phyloP scores from a whole-genome alignment of 2,888 invertebrate genomes.

The Agonopterix alstromeriana region DNA sequence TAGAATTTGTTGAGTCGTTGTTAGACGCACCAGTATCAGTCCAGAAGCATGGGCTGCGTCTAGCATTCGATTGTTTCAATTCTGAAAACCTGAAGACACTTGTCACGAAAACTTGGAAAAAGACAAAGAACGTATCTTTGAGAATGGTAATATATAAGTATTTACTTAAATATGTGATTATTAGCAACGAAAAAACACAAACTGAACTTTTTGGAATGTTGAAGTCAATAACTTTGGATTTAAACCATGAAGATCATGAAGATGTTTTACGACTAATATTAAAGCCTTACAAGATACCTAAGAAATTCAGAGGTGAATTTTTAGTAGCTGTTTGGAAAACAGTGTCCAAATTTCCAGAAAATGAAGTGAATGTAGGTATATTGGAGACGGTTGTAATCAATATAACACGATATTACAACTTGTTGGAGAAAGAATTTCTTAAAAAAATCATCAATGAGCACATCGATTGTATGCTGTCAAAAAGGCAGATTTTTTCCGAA shows the following conservation, averaged over 20 bases:
- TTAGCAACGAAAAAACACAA: conserved; percentile 15
- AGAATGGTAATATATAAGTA: conserved; percentile 27
- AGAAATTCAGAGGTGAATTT: conserved; percentile 20
- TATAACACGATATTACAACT: conserved; percentile 19
- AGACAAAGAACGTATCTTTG: conserved; percentile 33
- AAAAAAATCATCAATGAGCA: conserved; percentile 27
- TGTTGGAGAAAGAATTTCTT: conserved; percentile 23
- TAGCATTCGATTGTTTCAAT: conserved; percentile 30
- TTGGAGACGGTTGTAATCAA: conserved; percentile 19
- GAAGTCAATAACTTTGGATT: conserved; percentile 25
- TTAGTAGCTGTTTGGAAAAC: conserved; percentile 30
- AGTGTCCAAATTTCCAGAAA: conserved; percentile 27
- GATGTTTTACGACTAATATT: conserved; percentile 26
- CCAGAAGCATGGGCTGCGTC: conserved; percentile 35
- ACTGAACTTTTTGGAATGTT: conserved; percentile 30
- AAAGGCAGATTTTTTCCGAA: conserved; percentile 10
- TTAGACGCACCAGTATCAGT: conserved; percentile 31
- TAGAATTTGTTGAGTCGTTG: conserved; percentile 27
- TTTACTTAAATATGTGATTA: conserved; percentile 21
- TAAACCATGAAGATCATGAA: conserved; percentile 37
- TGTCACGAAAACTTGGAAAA: conserved; percentile 25
- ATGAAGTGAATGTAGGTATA: conserved; percentile 19
- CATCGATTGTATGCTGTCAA: conserved; percentile 7
- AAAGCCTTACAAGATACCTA: conserved; percentile 16
- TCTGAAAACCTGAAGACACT: conserved; percentile 22